These are phyloP conservation scores for Nannoperca australis DNA, from an alignment of 2,797 vertebrate species.

Conservation along the genomic window DNA sequence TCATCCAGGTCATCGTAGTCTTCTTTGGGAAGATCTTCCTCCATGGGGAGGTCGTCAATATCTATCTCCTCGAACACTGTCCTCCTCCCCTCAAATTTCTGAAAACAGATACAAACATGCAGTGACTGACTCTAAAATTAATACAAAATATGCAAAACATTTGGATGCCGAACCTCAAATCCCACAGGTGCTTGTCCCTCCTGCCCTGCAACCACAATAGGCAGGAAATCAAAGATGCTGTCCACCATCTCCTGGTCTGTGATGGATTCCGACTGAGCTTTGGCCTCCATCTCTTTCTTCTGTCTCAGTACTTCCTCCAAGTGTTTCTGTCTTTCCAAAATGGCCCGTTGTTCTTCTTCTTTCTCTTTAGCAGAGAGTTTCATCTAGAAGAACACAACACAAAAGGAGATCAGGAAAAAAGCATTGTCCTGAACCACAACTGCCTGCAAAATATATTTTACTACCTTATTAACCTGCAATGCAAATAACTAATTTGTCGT, in stretches of 20 bases:
- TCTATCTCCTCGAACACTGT: slow-evolving; percentile 88
- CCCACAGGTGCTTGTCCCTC: slow-evolving; percentile 87
- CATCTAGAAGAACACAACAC: slow-evolving; percentile 77
- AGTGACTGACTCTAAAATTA: neutral
- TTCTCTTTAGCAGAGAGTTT: slow-evolving; percentile 75
- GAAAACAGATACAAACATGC: slow-evolving; percentile 28
- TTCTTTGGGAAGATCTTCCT: slow-evolving; percentile 81
- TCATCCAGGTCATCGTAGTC: slow-evolving; percentile 88
- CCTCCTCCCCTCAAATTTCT: slow-evolving; percentile 87
- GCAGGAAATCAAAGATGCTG: slow-evolving; percentile 93
- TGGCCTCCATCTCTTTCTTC: slow-evolving; percentile 74
- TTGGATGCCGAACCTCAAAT: slow-evolving; percentile 85
- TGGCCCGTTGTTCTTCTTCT: slow-evolving; percentile 67
- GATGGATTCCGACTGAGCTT: slow-evolving; percentile 72
- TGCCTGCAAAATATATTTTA: neutral
- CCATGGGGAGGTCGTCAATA: slow-evolving; percentile 88
- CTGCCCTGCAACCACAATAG: slow-evolving; percentile 85
- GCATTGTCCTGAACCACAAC: neutral
- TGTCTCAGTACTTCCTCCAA: slow-evolving; percentile 82
- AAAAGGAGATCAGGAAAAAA: neutral
- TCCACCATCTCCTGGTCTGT: slow-evolving; percentile 94
- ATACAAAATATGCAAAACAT: neutral
- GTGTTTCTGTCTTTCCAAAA: slow-evolving; percentile 73
- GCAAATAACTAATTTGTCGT: neutral
- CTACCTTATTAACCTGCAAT: neutral